phyloP scores from a whole-genome alignment of 2,113 vertebrate genomes.

The Delphinapterus leucas region DNA sequence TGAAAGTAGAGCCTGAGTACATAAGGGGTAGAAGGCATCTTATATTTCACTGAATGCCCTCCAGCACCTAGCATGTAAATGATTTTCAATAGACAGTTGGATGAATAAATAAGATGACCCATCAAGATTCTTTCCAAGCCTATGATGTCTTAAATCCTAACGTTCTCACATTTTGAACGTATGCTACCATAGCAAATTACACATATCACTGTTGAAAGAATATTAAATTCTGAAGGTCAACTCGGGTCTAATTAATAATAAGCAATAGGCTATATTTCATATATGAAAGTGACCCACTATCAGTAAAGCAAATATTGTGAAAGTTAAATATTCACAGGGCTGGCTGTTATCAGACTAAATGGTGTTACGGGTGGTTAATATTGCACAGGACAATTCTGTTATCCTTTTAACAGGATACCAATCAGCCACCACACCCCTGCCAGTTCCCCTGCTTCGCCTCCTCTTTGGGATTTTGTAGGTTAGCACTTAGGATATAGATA shows the following conservation, averaged over 20 bases:
- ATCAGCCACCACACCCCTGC: background rate
- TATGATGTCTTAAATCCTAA: constrained; percentile 34
- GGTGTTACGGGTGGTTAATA: constrained; percentile 60
- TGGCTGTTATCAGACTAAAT: constrained; percentile 48
- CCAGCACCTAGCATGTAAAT: background rate
- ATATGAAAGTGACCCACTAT: constrained; percentile 56
- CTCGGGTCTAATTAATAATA: constrained; percentile 52
- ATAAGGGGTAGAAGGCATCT: background rate
- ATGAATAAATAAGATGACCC: background rate
- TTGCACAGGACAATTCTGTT: constrained; percentile 34
- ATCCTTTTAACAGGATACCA: constrained; percentile 5
- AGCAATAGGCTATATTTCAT: constrained; percentile 49
- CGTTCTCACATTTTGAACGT: constrained; percentile 35
- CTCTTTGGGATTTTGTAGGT: background rate
- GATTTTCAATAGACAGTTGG: background rate
- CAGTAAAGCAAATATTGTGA: constrained; percentile 52
- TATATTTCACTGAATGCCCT: background rate
- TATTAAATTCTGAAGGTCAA: constrained; percentile 54
- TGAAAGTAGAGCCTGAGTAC: background rate
- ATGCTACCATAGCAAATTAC: background rate
- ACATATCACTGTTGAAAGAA: constrained; percentile 27
- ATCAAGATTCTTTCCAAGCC: constrained; percentile 8
- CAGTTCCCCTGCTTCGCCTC: background rate
- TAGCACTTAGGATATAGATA: background rate
- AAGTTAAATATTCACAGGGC: constrained; percentile 74